Conservation (phyloP, 2,113 vertebrate species). For the Scortum barcoo region DNA sequence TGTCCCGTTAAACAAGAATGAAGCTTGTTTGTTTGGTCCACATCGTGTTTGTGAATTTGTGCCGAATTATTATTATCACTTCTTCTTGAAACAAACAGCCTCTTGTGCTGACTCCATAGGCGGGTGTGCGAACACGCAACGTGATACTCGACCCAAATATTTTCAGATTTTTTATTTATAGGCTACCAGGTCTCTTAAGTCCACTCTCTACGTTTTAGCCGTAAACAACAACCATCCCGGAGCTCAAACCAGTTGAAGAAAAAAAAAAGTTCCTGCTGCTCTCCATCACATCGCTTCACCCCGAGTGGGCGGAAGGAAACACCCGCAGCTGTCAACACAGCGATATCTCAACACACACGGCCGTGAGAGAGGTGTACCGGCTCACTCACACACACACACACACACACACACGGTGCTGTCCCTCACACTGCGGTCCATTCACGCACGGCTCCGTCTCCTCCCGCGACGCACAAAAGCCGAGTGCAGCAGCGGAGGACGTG, state of each 20-base stretch:
- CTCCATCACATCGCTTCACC: neutral
- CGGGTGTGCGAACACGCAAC: neutral
- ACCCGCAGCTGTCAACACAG: neutral
- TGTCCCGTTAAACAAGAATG: too few species aligned
- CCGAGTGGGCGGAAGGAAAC: neutral
- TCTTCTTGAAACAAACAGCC: neutral
- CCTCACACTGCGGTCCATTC: conserved; percentile 43
- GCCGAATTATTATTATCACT: too few species aligned
- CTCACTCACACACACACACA: neutral
- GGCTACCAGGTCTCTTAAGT: too few species aligned
- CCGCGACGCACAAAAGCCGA: conserved; percentile 2
- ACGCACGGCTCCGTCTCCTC: conserved; percentile 26
- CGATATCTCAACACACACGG: too few species aligned
- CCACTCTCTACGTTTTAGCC: neutral
- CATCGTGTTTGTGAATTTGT: neutral
- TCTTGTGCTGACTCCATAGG: too few species aligned
- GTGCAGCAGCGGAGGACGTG: neutral
- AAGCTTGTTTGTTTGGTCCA: too few species aligned
- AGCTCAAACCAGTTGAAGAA: neutral
- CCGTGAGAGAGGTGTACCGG: neutral
- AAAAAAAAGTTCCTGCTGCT: conserved; percentile 4
- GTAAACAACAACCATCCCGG: neutral
- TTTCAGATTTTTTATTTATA: too few species aligned
- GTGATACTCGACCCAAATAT: too few species aligned
- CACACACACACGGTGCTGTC: neutral